Evolutionary conservation across 2,888 invertebrate species (phyloP).

Genomic region (Fabriciana adippe): DNA sequence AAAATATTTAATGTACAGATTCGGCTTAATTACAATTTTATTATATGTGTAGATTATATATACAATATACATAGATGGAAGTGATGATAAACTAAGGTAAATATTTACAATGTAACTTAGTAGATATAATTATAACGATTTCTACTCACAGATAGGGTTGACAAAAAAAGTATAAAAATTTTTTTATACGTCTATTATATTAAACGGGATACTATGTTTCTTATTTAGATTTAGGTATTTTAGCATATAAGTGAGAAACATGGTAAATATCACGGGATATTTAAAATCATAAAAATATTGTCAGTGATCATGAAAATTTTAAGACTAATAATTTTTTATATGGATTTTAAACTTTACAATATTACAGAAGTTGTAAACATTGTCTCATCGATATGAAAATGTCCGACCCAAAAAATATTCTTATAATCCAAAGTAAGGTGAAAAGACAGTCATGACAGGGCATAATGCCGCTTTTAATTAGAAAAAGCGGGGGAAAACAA

Average conservation of each 20-base stretch:
- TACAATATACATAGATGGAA: background rate
- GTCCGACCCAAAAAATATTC: constrained; percentile 42
- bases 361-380: constrained; percentile 12
- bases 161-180: too few relatives aligned
- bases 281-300: too few relatives aligned
- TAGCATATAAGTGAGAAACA: too few relatives aligned
- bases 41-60: too few relatives aligned
- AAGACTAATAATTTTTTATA: background rate
- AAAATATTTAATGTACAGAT: too few relatives aligned
- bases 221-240: too few relatives aligned
- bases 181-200: too few relatives aligned
- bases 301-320: background rate
- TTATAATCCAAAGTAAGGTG: constrained; percentile 53
- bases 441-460: constrained; percentile 53
- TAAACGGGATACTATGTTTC: too few relatives aligned
- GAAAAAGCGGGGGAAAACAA: constrained; percentile 34
- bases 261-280: too few relatives aligned
- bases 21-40: too few relatives aligned
- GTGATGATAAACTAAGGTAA: background rate
- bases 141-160: too few relatives aligned
- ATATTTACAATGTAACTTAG: background rate
- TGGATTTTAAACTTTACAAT: background rate
- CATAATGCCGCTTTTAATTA: constrained; percentile 53
- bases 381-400: constrained; percentile 31
- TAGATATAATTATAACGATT: too few relatives aligned